Base-by-base conservation (phyloP, 2,888 invertebrate species). In the Camponotus fellah region DNA sequence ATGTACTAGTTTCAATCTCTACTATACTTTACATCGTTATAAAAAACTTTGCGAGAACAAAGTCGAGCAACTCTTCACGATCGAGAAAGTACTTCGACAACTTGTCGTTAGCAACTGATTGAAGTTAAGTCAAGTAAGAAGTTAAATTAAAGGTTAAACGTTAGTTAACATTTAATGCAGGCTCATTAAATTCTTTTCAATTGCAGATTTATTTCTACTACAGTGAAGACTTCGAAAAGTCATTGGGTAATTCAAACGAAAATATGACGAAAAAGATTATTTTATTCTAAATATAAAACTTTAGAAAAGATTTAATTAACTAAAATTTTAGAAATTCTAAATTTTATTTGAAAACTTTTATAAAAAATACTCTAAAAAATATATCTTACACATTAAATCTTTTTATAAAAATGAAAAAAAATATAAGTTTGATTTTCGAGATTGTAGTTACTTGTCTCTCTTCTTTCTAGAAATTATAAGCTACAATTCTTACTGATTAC, bases 111-210 rank as follows among this genome's bases (percentile, higher is more conserved):
- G n/a, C 49, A 9, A 14, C 32, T n/a, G 49, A 68, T 69, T 17
- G 34, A 69, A 69, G 17, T 69, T 53, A 69, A 69, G 17, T 69
- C 49, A 66, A 66, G 14, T 46, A 26, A 34, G 68, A 68, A 68
- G 34, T 53, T 69, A 34, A 46, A 66, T 66, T 43, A 43, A 66
- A 66, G 68, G 49, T 68, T 68, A 69, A 69, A 53, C 53, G 69
- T 53, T 34, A 34, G 32, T 69, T 69, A 53, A 69, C 69, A 6
- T 69, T 69, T 69, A 49, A 34, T 69, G 53, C 53, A 14, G 26
- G 21, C n/a, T 34, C 21, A 53, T 53, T 69, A n/a, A 40, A 34
- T 17, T 53, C n/a, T 49, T 69, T 69, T 53, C 12, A n/a, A 2
- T 9, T 53, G 12, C n/a, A 71, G 53, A 49, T 66, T 60, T 65